Base-by-base conservation (phyloP, 2,888 invertebrate species). In the Gymnosoma rotundatum region DNA sequence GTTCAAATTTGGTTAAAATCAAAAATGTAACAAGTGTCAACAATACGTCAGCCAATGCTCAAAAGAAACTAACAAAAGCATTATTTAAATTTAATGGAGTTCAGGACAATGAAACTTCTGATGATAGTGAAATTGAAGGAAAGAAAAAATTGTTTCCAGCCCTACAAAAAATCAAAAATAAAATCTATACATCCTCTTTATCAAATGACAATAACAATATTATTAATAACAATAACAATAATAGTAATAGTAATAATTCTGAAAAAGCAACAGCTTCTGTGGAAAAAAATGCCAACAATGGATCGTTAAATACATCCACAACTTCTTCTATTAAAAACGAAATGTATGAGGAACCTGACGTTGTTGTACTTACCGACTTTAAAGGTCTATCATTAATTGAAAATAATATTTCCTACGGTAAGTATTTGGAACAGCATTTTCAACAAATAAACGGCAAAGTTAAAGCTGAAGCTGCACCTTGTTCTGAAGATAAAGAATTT, bases 1-100 rank as follows among this genome's bases (percentile, higher is more conserved):
- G 87, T 5, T 84, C 87, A 9, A 84, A 85, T 63, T 60, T 87
- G 48, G 86, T 87, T 7, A 87, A 87, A 76, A 87, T 87, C 12
- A 87, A 87, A 70, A 87, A 83, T 16, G 45, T 83, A 48, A 86
- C 86, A 18, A 86, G 86, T 32, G 74, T 9, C 21, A 63, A 18
- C 0, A 69, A 76, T 18, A 60, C 45, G 0, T 60, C 56, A 0
- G 3, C 60, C n/a, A 42, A 42, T 9, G 83, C 87, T 1, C 88
- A 86, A 56, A 84, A 86, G 60, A 88, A 86, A 50, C 72, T 86
- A 9, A 83, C 83, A 16, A 86, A 87, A 58, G 86, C 86, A 18
- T 63, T 86, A 45, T 69, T 83, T 32, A 87, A 87, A 67, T 87
- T 69, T 45, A 56, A 73, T 14, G 64, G 56, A 8, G 80, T 75